phyloP scores from a whole-genome alignment of 2,888 invertebrate species.

The Drosophila paramelanica region DNA sequence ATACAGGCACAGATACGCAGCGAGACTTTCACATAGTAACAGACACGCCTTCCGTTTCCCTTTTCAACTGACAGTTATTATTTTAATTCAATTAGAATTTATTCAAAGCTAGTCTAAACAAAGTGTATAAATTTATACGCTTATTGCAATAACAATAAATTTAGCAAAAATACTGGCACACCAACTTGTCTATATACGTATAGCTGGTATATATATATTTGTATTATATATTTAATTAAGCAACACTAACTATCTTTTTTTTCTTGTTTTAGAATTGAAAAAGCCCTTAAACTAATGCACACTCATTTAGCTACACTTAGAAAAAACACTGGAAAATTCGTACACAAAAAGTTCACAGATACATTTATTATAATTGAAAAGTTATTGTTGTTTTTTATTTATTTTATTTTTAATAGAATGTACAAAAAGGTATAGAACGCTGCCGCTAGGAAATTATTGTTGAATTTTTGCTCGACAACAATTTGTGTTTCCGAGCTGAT shows the following conservation, averaged over 20 bases:
- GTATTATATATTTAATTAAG: conserved; percentile 54
- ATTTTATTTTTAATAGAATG: background rate
- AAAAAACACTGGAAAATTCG: conserved; percentile 42
- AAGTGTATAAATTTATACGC: conserved; percentile 29
- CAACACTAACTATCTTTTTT: conserved; percentile 63
- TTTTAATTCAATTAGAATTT: conserved; percentile 20
- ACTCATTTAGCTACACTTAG: conserved; percentile 40
- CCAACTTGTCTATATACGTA: conserved; percentile 16
- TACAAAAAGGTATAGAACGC: conserved; percentile 1
- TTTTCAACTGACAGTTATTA: conserved; percentile 36
- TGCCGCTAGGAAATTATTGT: conserved; percentile 32
- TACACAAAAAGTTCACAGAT: conserved; percentile 39
- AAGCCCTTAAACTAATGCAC: conserved; percentile 47
- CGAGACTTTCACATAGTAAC: conserved; percentile 23
- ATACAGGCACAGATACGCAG: conserved; percentile 11
- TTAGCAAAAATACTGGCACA: conserved; percentile 58
- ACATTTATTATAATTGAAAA: conserved; percentile 34
- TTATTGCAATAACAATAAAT: conserved; percentile 46
- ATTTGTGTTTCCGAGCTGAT: conserved; percentile 19
- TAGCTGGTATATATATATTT: conserved; percentile 22
- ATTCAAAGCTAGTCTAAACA: conserved; percentile 16
- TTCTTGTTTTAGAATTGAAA: conserved; percentile 29
- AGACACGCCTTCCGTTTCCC: conserved; percentile 36
- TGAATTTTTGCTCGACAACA: conserved; percentile 14
- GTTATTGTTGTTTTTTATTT: background rate